These are phyloP conservation scores for Rhabditophanes sp. DNA, from an alignment of 2,888 invertebrate species.

Conservation along the genomic window DNA sequence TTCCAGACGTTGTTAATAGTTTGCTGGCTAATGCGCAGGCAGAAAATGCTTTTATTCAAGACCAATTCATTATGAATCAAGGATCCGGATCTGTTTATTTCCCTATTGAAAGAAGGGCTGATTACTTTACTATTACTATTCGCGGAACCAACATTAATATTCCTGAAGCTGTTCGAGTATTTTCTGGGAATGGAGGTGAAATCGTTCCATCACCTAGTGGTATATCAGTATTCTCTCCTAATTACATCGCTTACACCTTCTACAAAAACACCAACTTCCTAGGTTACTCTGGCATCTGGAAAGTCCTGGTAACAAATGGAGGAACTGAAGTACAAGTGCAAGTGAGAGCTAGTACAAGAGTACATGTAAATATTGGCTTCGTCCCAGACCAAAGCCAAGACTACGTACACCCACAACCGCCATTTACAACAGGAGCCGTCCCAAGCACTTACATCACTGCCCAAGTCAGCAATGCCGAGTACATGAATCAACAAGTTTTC, in stretches of 20 bases:
- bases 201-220: no score
- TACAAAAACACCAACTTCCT: no score
- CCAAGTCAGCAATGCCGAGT: conserved; percentile 3
- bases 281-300: no score
- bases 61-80: no score
- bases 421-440: conserved; percentile 1
- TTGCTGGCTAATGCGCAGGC: conserved; percentile 2
- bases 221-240: no score
- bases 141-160: conserved; percentile 4
- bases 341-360: conserved; percentile 2
- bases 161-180: no score
- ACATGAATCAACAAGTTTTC: conserved; percentile 1
- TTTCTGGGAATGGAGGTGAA: no score
- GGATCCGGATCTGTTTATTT: no score
- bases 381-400: conserved; percentile 2
- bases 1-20: background rate
- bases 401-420: conserved; percentile 1
- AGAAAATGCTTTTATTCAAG: conserved; percentile 7
- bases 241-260: no score
- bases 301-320: no score
- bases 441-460: conserved; percentile 3
- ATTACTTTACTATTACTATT: conserved; percentile 5
- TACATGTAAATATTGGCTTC: conserved; percentile 3
- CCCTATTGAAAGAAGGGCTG: conserved; percentile 7
- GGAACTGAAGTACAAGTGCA: no score